Evolutionary conservation across 2,113 vertebrate species (phyloP), one percentile per base, ranked within the genome.

Genomic region (Eclectus roratus): DNA sequence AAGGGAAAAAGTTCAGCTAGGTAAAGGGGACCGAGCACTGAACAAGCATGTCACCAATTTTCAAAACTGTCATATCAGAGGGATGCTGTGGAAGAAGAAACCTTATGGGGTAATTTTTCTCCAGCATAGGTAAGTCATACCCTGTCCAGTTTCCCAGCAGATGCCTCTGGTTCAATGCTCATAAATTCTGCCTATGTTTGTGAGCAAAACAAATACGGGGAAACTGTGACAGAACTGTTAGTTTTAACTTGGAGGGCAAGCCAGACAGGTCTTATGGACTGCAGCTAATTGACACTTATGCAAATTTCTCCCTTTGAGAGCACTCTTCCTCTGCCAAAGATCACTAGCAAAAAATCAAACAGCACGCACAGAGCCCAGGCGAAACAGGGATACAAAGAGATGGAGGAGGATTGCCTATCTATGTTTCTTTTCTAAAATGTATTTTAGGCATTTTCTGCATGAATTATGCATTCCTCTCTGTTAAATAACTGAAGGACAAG

Each of bases 31-130:
- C 72, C 53, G 47, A 84, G 53, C 52, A 58, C 65, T 35, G 71
- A 91, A 72, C 35, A 71, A 84, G 27, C 41, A 87, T 76, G 66
- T 65, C 77, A 92, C 35, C 84, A 55, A 70, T 95, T 93, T 90
- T 93, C 39, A 71, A 91, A 97, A 91, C 44, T 41, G 65, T 89
- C 76, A 85, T 97, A 96, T 95, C 74, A 91, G 89, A 84, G 83
- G 60, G 29, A 60, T 50, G 64, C 31, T 92, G 73, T 78, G 31
- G 73, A 66, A 91, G 41, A 88, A 78, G 35, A 77, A 93, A 93
- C 55, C 13, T 79, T 73, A 85, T 28, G 49, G 56, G 64, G 63
- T n/a, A 80, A 50, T 39, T 90, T 35, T 93, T 85, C 80, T 69
- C n/a, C 41, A 47, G 35, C 77, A 91, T 82, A 97, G 43, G 70